Conservation (phyloP, 1,140 invertebrate species). For the Bombyx mandarina region DNA sequence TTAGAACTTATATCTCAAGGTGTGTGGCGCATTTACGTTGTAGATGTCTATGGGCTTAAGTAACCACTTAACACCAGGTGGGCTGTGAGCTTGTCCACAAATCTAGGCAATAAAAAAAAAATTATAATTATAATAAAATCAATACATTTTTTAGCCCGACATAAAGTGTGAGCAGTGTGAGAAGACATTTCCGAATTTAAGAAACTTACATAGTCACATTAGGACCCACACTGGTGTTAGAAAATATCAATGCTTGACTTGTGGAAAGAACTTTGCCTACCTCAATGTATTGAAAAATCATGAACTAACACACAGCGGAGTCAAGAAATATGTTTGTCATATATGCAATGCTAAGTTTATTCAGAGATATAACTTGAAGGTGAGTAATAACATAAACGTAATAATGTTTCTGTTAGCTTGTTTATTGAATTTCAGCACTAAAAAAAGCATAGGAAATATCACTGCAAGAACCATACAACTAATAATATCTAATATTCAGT, state of each 20-base stretch:
- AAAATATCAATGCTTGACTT: constrained; percentile 84
- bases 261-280: constrained; percentile 78
- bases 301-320: constrained; percentile 57
- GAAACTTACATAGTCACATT: constrained; percentile 74
- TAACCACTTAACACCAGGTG: too few species aligned
- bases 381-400: constrained; percentile 10
- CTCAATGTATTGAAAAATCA: constrained; percentile 68
- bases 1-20: too few species aligned
- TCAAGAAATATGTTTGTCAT: constrained; percentile 63
- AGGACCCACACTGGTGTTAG: constrained; percentile 86
- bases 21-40: too few species aligned
- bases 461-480: too few species aligned
- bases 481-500: too few species aligned
- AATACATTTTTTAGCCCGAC: constrained; percentile 46
- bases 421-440: too few species aligned
- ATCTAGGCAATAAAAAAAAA: too few species aligned
- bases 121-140: background rate
- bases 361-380: constrained; percentile 59
- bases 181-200: constrained; percentile 57
- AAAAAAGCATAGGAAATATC: too few species aligned
- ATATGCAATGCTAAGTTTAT: constrained; percentile 64
- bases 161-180: constrained; percentile 63
- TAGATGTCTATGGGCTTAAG: too few species aligned
- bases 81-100: too few species aligned
- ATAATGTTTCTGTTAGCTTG: too few species aligned